Conservation (phyloP, 2,797 vertebrate genomes). For the Rhadinocentrus ornatus region DNA sequence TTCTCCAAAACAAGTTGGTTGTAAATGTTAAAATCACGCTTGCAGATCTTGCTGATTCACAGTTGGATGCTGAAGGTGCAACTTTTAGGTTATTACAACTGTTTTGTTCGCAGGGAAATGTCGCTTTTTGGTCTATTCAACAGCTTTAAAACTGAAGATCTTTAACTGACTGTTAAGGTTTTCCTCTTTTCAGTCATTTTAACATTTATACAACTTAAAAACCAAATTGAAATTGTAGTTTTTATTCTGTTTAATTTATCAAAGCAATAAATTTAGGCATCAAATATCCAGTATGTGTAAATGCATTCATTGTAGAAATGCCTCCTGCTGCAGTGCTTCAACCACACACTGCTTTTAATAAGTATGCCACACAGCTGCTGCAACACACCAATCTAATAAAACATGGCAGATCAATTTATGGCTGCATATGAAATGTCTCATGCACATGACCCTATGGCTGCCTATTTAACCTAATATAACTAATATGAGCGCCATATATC, state of each 20-base stretch:
- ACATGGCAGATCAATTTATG: slow-evolving; percentile 78
- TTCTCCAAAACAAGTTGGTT: slow-evolving; percentile 19
- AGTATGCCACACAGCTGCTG: slow-evolving; percentile 47
- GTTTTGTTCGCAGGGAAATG: background rate
- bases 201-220: background rate
- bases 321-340: slow-evolving; percentile 38
- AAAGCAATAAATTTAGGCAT: background rate
- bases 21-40: slow-evolving; percentile 13
- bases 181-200: too few relatives aligned
- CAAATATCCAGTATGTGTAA: background rate
- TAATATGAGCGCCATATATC: slow-evolving; percentile 80
- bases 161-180: too few relatives aligned
- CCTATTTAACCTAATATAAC: slow-evolving; percentile 82
- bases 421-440: slow-evolving; percentile 62
- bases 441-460: slow-evolving; percentile 74
- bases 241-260: too few relatives aligned
- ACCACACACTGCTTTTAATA: slow-evolving; percentile 49
- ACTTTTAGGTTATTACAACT: background rate
- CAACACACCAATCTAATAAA: slow-evolving; percentile 74
- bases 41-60: slow-evolving; percentile 5
- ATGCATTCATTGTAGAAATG: slow-evolving; percentile 23
- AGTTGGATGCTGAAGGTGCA: background rate
- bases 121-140: too few relatives aligned
- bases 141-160: too few relatives aligned
- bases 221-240: too few relatives aligned